Percentiles rank a stretch among this genome's conserved stretches.
phyloP scores from a whole-genome alignment of 2,888 invertebrate genomes.

The Phortica okadai region DNA sequence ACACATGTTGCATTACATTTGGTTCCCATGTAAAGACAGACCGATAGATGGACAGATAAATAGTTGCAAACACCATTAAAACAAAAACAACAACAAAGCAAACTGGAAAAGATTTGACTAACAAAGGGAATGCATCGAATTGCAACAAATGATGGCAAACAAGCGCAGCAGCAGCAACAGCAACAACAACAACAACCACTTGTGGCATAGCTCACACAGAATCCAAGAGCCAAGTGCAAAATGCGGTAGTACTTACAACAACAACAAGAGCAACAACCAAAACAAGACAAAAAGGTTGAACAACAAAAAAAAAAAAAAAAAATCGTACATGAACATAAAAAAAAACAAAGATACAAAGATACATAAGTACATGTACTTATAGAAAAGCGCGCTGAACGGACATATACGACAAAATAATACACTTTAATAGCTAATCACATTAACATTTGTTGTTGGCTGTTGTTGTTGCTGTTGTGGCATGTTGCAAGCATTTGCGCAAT shows the following conservation, averaged over 20 bases:
- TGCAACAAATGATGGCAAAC: constrained; percentile 7
- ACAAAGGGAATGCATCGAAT: constrained; percentile 25
- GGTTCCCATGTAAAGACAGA: background rate
- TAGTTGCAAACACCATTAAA: background rate
- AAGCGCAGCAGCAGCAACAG: background rate
- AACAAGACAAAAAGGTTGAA: background rate
- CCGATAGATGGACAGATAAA: background rate
- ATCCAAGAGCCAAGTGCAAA: background rate
- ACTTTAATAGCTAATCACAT: no score
- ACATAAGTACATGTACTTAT: background rate
- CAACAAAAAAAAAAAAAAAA: background rate
- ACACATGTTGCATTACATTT: background rate
- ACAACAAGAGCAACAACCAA: background rate
- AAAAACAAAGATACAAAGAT: background rate
- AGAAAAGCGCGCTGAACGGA: background rate
- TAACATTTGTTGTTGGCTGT: no score
- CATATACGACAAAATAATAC: no score
- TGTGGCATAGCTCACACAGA: background rate
- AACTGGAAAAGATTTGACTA: constrained; percentile 24
- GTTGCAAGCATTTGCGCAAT: no score
- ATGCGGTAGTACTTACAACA: background rate
- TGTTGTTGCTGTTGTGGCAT: no score
- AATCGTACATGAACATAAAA: background rate
- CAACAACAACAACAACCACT: background rate
- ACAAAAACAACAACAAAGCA: background rate